Evolutionary conservation across 2,113 vertebrate genomes (phyloP), one percentile per base, ranked within the genome.

Genomic region (Orthonyx spaldingii): DNA sequence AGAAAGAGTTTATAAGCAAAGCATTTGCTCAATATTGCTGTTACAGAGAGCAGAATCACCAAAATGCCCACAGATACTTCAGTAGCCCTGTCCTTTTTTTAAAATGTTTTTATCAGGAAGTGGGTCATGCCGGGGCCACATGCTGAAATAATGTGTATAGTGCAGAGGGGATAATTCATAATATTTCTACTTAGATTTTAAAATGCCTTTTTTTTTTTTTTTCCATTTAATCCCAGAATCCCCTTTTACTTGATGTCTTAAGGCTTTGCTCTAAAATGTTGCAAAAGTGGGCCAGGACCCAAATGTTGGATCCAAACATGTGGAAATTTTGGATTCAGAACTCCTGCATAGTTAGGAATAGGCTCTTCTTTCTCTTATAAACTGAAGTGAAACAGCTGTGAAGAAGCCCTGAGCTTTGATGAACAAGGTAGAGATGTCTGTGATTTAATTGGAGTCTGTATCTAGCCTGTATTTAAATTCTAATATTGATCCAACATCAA

Each of bases 311-410:
- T 95, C 88, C 92, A 95, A 95, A 91, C 95, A 91, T 49, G 57
- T 87, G 96, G 81, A 79, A 91, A 93, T 75, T 69, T 86, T 97
- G 94, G 90, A 93, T 72, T 35, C 66, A 70, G 79, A 76, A 46
- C 39, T 80, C 60, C 47, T 77, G 28, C 24, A 8, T 35, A 55
- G 53, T 83, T 83, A 93, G 79, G 56, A 89, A 66, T 41, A 71
- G 49, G 30, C 37, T 8, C 22, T 91, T 85, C 23, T 82, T 44
- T 87, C 75, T n/a, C 50, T 57, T 41, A 64, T 37, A 57, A 30
- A 52, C 15, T 88, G 88, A 94, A 76, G 83, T 33, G 71, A 90
- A 94, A 55, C 91, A 91, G 84, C 93, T 92, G 91, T 78, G 84
- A 84, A 84, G 69, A 84, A 95, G 78, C 13, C 15, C 24, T 47